These are phyloP conservation scores for Amazona vittata DNA, from an alignment of 2,113 vertebrate genomes.

Conservation along the genomic window DNA sequence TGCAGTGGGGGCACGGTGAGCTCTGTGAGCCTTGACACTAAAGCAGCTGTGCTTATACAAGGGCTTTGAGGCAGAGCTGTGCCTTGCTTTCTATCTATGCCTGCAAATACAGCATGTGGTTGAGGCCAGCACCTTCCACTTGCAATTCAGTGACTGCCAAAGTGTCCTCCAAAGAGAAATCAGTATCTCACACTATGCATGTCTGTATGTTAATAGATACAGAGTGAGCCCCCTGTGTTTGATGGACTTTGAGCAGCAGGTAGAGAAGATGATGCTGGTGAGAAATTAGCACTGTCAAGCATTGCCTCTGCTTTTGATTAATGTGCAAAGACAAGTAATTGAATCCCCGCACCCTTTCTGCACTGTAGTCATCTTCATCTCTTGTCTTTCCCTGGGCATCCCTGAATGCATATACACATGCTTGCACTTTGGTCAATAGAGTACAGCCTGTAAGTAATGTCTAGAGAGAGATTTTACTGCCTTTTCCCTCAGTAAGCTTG, in stretches of 20 bases:
- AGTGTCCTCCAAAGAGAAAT: not conserved
- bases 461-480: slow-evolving; percentile 51
- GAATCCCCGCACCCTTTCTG: not conserved
- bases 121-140: fast-evolving
- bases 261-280: not conserved
- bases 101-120: not conserved
- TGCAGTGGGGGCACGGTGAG: fast-evolving
- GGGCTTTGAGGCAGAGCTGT: not conserved
- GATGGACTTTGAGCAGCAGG: not conserved
- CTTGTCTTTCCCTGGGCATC: slow-evolving; percentile 2
- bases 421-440: slow-evolving; percentile 48
- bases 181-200: fast-evolving
- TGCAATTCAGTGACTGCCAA: too few relatives aligned
- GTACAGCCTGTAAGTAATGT: slow-evolving; percentile 50
- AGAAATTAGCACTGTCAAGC: not conserved
- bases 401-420: slow-evolving; percentile 4
- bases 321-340: slow-evolving; percentile 1
- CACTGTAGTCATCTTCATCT: slow-evolving; percentile 1
- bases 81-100: not conserved
- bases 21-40: not conserved
- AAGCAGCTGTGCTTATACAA: not conserved
- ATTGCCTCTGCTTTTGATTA: not conserved
- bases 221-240: not conserved
- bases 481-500: slow-evolving; percentile 63
- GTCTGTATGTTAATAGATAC: fast-evolving